These are phyloP conservation scores for Gracilinanus agilis DNA, from an alignment of 2,113 vertebrate species.

Conservation along the genomic window DNA sequence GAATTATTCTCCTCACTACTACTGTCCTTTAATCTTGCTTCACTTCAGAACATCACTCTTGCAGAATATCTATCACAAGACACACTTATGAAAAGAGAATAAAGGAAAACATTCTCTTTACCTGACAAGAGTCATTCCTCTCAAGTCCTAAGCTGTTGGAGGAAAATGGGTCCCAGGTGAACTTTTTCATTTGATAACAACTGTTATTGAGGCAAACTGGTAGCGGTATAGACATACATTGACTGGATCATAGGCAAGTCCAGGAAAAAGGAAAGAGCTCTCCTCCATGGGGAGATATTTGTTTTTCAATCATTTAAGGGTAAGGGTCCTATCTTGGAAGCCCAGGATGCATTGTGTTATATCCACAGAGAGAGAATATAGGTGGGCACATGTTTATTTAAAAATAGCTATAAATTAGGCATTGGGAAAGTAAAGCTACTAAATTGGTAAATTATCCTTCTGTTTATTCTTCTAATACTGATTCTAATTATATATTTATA, in stretches of 20 bases:
- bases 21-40: constrained; percentile 31
- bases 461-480: constrained; percentile 17
- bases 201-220: neutral
- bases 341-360: constrained; percentile 20
- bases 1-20: neutral
- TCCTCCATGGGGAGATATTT: neutral
- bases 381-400: neutral
- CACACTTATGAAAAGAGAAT: constrained; percentile 8
- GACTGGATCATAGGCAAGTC: neutral
- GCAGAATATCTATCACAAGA: neutral
- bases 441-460: constrained; percentile 22
- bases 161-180: constrained; percentile 7
- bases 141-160: neutral
- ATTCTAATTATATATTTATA: constrained; percentile 1
- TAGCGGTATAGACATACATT: neutral
- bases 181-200: constrained; percentile 32
- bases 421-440: neutral
- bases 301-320: neutral
- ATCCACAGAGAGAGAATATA: neutral
- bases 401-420: constrained; percentile 4
- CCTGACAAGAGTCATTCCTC: neutral
- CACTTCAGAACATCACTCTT: neutral
- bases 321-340: neutral
- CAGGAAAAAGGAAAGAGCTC: neutral
- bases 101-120: neutral